A percentile compares a stretch with the other conserved stretches of the same genome.
phyloP scores from a whole-genome alignment of 92 coral and sea anemone genomes.

The Actinernus sp. region DNA sequence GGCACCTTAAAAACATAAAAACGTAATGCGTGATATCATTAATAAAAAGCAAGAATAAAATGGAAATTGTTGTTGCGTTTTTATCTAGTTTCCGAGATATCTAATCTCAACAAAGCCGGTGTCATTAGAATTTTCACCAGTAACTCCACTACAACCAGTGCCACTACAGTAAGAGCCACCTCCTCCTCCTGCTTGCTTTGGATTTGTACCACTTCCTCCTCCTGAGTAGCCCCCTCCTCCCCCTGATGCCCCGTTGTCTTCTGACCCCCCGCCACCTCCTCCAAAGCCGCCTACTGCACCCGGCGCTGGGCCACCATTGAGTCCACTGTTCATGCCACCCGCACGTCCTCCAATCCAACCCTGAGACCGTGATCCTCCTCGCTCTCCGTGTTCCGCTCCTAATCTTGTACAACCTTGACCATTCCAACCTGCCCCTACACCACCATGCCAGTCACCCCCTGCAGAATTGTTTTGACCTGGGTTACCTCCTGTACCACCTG shows the following conservation, averaged over 20 bases:
- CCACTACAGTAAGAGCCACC: constrained; percentile 71
- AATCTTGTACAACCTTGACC: constrained; percentile 53
- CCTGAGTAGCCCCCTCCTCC: constrained; percentile 85
- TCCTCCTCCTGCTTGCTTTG: constrained; percentile 76
- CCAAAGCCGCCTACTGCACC: constrained; percentile 89
- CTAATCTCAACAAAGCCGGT: constrained; percentile 51
- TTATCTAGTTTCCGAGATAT: neutral
- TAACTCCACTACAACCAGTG: constrained; percentile 27
- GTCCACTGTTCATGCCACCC: constrained; percentile 72
- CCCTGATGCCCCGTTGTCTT: constrained; percentile 79
- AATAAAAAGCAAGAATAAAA: no score
- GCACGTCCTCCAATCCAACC: constrained; percentile 81
- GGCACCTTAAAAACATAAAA: no score
- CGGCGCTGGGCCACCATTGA: constrained; percentile 76
- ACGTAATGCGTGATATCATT: no score
- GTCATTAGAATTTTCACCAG: constrained; percentile 52
- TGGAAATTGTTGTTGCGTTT: no score
- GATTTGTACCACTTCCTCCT: constrained; percentile 70
- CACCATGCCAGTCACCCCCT: constrained; percentile 60
- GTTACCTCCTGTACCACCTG: constrained; percentile 65
- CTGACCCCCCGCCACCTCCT: constrained; percentile 77
- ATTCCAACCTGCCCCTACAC: constrained; percentile 83
- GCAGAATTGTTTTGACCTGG: constrained; percentile 63
- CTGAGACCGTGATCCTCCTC: constrained; percentile 69
- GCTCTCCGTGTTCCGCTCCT: constrained; percentile 36